A percentile compares a stretch with the other conserved stretches of the same genome.
These are phyloP conservation scores for Tribolium freemani DNA, from an alignment of 2,888 invertebrate genomes.

Conservation along the genomic window DNA sequence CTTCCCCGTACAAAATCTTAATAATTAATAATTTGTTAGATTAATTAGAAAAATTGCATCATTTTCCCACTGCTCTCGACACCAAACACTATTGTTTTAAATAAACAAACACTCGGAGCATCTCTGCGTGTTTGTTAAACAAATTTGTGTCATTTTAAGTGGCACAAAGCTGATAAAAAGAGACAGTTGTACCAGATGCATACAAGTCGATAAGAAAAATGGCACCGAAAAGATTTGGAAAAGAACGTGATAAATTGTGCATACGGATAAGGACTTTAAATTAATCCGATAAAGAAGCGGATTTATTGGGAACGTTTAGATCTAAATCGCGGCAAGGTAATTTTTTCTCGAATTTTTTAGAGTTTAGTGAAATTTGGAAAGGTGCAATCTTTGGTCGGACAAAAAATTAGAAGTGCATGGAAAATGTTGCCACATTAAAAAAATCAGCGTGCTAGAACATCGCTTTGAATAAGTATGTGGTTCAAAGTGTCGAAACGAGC, in stretches of 20 bases:
- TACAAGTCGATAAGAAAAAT: neutral
- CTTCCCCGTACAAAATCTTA: neutral
- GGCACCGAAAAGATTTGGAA: neutral
- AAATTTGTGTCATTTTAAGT: neutral
- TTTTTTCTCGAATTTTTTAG: no score
- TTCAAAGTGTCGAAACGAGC: no score
- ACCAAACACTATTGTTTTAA: neutral
- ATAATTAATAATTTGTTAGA: constrained; percentile 20
- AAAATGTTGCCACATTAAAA: neutral
- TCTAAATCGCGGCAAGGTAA: no score
- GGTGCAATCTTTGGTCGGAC: no score
- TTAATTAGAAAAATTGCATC: neutral
- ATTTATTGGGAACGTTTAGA: no score
- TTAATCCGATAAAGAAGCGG: neutral
- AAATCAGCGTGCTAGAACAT: no score
- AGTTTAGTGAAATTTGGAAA: no score
- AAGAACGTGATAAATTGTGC: neutral
- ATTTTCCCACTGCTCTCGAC: neutral
- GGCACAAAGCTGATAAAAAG: neutral
- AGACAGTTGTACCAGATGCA: neutral
- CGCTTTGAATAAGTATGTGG: no score
- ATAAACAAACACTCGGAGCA: no score
- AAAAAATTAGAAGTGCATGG: no score
- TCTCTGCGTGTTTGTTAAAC: neutral
- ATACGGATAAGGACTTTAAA: neutral